phyloP scores from a whole-genome alignment of 2,888 invertebrate species.

The Macaria liturata region DNA sequence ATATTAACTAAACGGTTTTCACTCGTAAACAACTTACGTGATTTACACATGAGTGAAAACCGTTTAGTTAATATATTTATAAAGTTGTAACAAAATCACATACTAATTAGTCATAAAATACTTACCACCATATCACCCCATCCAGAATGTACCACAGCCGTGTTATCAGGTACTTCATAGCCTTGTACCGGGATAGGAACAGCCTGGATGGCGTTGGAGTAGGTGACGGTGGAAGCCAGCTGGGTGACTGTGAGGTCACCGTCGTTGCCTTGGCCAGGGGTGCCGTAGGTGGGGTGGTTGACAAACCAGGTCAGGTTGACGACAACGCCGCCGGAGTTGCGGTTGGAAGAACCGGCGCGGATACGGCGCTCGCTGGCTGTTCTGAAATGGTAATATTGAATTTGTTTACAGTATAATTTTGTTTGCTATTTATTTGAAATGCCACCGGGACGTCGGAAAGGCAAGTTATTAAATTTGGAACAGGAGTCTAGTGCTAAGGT shows the following conservation, averaged over 20 bases:
- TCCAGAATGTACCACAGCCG: constrained; percentile 23
- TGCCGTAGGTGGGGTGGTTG: constrained; percentile 29
- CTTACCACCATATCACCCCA: constrained; percentile 29
- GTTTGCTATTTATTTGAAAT: no score
- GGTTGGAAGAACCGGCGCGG: constrained; percentile 26
- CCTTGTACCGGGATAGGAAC: constrained; percentile 14
- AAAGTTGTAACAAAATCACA: no score
- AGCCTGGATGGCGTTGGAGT: constrained; percentile 11
- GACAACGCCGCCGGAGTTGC: constrained; percentile 26
- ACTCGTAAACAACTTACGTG: no score
- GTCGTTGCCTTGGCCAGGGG: constrained; percentile 1
- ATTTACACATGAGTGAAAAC: no score
- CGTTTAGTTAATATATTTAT: no score
- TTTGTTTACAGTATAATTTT: no score
- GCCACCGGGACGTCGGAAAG: no score
- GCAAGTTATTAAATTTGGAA: no score
- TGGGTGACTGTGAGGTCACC: constrained; percentile 24
- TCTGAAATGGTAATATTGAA: no score
- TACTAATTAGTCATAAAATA: neutral
- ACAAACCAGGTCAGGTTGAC: constrained; percentile 1
- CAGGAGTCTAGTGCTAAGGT: no score
- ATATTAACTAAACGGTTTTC: no score
- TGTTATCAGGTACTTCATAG: constrained; percentile 18
- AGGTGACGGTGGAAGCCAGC: constrained; percentile 4
- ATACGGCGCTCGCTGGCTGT: constrained; percentile 24